Percentiles rank a stretch among this genome's conserved stretches.
These are phyloP conservation scores for Chamaetylas fuelleborni DNA, from an alignment of 2,113 vertebrate species.

Conservation along the genomic window DNA sequence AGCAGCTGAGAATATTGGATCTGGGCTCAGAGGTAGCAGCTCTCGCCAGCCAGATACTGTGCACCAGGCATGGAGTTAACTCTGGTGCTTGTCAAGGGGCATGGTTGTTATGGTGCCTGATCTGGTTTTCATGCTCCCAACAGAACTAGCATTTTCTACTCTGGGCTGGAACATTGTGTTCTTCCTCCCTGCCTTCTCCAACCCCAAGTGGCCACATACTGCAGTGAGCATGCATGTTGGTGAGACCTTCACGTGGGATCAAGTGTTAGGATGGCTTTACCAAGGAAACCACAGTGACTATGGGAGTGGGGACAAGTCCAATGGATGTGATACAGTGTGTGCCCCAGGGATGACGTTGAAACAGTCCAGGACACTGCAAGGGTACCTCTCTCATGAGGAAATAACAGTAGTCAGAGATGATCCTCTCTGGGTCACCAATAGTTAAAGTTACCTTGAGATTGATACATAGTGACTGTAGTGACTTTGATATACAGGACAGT, in stretches of 20 bases:
- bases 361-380: not conserved
- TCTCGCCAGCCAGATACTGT: not conserved
- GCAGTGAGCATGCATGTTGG: rapidly evolving
- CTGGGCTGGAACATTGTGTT: not conserved
- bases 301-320: not conserved
- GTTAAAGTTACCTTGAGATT: not conserved
- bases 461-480: not conserved
- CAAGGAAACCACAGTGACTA: not conserved
- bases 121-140: not conserved
- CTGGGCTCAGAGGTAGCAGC: not conserved
- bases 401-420: not conserved
- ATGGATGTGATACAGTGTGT: not conserved
- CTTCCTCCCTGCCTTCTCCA: not conserved
- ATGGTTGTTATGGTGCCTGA: not conserved
- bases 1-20: not conserved
- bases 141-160: not conserved
- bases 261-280: not conserved
- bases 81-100: not conserved
- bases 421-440: not conserved
- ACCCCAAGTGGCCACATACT: not conserved
- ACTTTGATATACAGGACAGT: not conserved
- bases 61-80: not conserved
- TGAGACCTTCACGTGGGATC: rapidly evolving
- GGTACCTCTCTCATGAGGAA: not conserved
- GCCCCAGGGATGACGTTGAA: rapidly evolving